Evolutionary conservation across 53 echinoderm and acorn worm species (phyloP).

Genomic region (Stichopus horrens): DNA sequence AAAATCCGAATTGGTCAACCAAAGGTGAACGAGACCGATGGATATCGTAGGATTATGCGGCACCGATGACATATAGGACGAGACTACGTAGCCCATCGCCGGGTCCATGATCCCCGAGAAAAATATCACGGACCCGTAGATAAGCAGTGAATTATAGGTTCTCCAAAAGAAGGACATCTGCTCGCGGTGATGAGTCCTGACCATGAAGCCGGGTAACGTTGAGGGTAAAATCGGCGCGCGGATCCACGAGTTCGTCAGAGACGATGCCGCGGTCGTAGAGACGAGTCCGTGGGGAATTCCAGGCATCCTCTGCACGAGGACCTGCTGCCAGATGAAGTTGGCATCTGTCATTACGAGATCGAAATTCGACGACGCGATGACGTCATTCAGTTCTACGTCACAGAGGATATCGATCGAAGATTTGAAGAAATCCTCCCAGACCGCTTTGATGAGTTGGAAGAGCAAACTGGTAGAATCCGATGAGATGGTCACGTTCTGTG

Average conservation of each 20-base stretch:
- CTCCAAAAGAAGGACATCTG: constrained; percentile 26
- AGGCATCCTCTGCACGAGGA: not conserved
- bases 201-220: constrained; percentile 12
- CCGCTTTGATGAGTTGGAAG: constrained; percentile 16
- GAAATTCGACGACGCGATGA: not conserved
- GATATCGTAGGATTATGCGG: constrained; percentile 14
- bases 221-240: constrained; percentile 17
- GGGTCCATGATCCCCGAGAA: not conserved
- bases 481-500: not conserved
- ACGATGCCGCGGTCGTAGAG: not conserved
- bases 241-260: constrained; percentile 19
- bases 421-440: not conserved
- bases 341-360: not conserved
- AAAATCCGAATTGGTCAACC: constrained; percentile 73
- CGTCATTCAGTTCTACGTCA: not conserved
- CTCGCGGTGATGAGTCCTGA: constrained; percentile 21
- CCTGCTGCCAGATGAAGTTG: constrained; percentile 16
- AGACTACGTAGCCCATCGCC: not conserved
- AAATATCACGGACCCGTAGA: not conserved
- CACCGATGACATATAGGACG: not conserved
- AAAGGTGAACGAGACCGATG: constrained; percentile 58
- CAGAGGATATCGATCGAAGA: not conserved
- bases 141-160: not conserved
- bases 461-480: not conserved
- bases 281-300: not conserved